Evolutionary conservation across 2,888 invertebrate species (phyloP), one percentile per base, ranked within the genome.

Genomic region (Macropis europaea): DNA sequence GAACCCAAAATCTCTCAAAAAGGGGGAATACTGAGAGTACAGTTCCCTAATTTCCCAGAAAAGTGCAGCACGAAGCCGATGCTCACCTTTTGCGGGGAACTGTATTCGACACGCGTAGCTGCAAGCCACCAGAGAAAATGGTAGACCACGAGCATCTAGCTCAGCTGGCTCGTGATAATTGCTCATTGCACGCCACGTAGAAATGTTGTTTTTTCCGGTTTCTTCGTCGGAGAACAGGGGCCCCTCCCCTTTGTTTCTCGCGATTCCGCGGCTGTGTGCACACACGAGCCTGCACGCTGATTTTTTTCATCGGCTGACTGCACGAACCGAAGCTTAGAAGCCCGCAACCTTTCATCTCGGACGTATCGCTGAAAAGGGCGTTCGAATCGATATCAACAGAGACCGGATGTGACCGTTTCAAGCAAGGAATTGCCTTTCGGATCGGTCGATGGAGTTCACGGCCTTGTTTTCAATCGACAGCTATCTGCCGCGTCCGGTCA

Each of bases 401-500:
- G 67, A 47, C 71, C 61, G 61, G 59, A 70, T 59, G 75, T 56
- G 59, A 56, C 28, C 36, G 40, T 53, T 59, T 60, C 47, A 43
- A 76, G 66, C 50, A 53, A 53, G 30, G 24, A 34, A 42, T 54
- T 45, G 56, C 36, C 52, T 54, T 56, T 60, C 70, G 62, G 62
- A 47, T 67, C 57, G 60, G 22, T 48, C 64, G 62, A 57, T 53
- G 30, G 48, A 48, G 62, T 73, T 61, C 56, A 53, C 76, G 64
- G 68, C 52, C 57, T 45, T 61, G 56, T 75, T 79, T 54, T 61
- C 69, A 48, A 67, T 69, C 69, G 38, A 69, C 56, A 59, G 54
- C 43, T 72, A 71, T 68, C 70, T 45, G 53, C 36, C 36, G 69
- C 79, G 76, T 84, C 82, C 84, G 83, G 83, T 86, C 85, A 84